phyloP scores from a whole-genome alignment of 2,888 invertebrate species.

The Serripes groenlandicus region DNA sequence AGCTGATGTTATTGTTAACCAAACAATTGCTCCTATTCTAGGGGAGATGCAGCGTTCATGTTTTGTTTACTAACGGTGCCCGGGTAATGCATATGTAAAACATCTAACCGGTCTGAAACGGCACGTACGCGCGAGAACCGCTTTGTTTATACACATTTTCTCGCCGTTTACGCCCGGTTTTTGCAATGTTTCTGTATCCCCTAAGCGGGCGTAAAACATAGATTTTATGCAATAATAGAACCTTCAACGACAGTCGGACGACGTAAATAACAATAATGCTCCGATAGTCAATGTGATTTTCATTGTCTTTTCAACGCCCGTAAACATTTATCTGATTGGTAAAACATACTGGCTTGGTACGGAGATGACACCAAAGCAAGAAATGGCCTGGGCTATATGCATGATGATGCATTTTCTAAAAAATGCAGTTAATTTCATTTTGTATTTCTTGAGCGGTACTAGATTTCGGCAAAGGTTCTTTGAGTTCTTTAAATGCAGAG shows the following conservation, averaged over 20 bases:
- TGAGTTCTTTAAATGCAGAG: background rate
- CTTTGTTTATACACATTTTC: no score
- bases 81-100: no score
- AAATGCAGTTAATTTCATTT: constrained; percentile 2
- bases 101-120: no score
- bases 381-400: constrained; percentile 3
- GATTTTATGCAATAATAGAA: no score
- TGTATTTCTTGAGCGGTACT: constrained; percentile 18
- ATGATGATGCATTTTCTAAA: constrained; percentile 6
- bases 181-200: no score
- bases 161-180: no score
- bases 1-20: no score
- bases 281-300: background rate
- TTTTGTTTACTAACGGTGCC: no score
- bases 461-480: constrained; percentile 9
- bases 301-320: background rate
- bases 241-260: background rate
- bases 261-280: background rate
- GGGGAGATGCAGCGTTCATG: no score
- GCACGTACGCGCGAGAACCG: no score
- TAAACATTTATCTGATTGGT: background rate
- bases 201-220: no score
- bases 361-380: background rate
- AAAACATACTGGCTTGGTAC: background rate
- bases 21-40: no score